Evolutionary conservation across 2,797 vertebrate genomes (phyloP).

Genomic region (Telmatherina bonti): DNA sequence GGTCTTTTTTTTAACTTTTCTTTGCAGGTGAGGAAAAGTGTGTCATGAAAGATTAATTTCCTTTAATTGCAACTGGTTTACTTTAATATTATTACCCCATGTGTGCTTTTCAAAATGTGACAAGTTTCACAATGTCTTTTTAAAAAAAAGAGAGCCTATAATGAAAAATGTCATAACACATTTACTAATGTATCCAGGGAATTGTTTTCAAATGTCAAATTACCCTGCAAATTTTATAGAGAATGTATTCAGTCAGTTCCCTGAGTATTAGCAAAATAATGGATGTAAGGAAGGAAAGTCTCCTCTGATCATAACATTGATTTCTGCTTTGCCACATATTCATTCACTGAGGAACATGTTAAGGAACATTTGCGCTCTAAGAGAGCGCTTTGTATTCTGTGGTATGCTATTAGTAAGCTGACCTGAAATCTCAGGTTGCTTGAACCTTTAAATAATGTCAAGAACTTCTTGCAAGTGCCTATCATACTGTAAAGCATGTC

Average conservation of each 20-base stretch:
- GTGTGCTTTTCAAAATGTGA: too few species aligned
- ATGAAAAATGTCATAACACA: too few species aligned
- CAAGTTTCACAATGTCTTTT: too few species aligned
- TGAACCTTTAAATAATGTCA: background rate
- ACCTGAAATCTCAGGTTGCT: background rate
- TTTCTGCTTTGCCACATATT: background rate
- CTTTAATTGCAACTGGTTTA: too few species aligned
- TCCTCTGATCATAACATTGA: background rate
- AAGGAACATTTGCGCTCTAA: background rate
- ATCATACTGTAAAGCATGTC: background rate
- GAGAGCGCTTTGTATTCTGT: background rate
- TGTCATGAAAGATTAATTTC: too few species aligned
- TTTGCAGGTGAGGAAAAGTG: too few species aligned
- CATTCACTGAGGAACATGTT: background rate
- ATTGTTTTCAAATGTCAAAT: background rate
- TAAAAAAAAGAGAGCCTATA: too few species aligned
- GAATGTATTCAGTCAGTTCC: background rate
- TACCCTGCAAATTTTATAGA: background rate
- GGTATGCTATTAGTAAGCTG: background rate
- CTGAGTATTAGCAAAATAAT: background rate
- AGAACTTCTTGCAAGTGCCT: background rate
- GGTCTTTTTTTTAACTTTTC: too few species aligned
- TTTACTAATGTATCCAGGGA: background rate
- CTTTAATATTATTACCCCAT: too few species aligned
- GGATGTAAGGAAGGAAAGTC: background rate